phyloP scores from a whole-genome alignment of 2,888 invertebrate genomes.

The Resseliella maxima region DNA sequence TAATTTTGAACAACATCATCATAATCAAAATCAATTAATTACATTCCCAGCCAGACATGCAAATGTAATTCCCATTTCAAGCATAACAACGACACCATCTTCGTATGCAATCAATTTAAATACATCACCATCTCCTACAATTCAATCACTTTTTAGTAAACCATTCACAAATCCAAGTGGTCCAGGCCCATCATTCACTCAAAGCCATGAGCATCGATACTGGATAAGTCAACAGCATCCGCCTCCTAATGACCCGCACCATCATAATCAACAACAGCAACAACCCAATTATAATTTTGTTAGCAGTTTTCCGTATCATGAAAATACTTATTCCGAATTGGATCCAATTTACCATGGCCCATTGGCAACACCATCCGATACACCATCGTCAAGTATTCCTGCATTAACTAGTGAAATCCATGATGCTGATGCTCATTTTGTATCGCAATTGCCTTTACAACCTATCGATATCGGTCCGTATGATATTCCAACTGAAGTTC shows the following conservation, averaged over 20 bases:
- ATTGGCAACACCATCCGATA: neutral
- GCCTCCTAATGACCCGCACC: conserved; percentile 62
- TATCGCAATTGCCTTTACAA: conserved; percentile 1
- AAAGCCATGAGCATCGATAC: neutral
- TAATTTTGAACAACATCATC: neutral
- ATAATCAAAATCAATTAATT: conserved; percentile 3
- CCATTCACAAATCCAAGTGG: neutral
- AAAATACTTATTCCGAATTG: conserved; percentile 68
- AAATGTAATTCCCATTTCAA: neutral
- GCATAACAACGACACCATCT: neutral
- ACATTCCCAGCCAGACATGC: neutral
- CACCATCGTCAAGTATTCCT: neutral
- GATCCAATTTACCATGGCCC: conserved; percentile 67
- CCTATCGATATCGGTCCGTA: neutral
- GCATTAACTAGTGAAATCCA: neutral
- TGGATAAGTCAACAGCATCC: conserved; percentile 60
- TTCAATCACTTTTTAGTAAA: neutral
- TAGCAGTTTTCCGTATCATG: conserved; percentile 65
- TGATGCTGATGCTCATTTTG: neutral
- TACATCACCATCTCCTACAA: neutral
- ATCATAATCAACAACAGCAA: conserved; percentile 61
- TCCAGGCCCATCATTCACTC: neutral
- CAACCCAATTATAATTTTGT: conserved; percentile 61
- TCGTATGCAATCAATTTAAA: neutral
- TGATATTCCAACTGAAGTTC: neutral